Conservation (phyloP, 1,140 invertebrate genomes). For the Drosophila chauvacae region DNA sequence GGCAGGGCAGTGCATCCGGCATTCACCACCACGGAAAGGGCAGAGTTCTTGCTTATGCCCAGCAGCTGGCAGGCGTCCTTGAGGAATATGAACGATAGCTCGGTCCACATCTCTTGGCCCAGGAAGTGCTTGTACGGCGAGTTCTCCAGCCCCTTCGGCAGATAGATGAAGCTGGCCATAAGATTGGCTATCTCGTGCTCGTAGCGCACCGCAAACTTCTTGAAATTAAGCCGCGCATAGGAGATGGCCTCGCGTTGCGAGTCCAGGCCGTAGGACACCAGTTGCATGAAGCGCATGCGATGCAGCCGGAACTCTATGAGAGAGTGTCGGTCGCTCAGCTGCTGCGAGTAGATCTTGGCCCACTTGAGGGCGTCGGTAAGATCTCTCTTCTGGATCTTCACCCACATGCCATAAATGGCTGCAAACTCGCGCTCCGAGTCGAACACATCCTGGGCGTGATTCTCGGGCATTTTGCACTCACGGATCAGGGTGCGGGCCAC, state of each 20-base stretch:
- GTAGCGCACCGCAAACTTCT: conserved; percentile 92
- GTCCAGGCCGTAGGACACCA: conserved; percentile 70
- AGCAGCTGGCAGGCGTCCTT: conserved; percentile 96
- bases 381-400: conserved; percentile 91
- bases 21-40: conserved; percentile 90
- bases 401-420: conserved; percentile 93
- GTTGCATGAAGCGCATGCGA: conserved; percentile 86
- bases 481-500: conserved; percentile 93
- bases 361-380: conserved; percentile 92
- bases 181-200: conserved; percentile 94
- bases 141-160: conserved; percentile 91
- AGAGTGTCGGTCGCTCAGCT: conserved; percentile 88
- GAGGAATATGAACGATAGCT: conserved; percentile 95
- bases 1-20: conserved; percentile 97
- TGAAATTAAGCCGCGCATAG: conserved; percentile 94
- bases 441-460: conserved; percentile 85
- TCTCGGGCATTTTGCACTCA: conserved; percentile 90
- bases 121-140: conserved; percentile 93
- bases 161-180: conserved; percentile 94
- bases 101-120: conserved; percentile 92
- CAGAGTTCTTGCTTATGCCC: conserved; percentile 93
- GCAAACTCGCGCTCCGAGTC: conserved; percentile 91
- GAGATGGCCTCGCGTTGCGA: conserved; percentile 88
- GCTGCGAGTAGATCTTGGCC: conserved; percentile 88
- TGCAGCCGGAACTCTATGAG: conserved; percentile 95